These are phyloP conservation scores for Pangasius mekongensis DNA, from an alignment of 2,797 vertebrate species.

Conservation along the genomic window DNA sequence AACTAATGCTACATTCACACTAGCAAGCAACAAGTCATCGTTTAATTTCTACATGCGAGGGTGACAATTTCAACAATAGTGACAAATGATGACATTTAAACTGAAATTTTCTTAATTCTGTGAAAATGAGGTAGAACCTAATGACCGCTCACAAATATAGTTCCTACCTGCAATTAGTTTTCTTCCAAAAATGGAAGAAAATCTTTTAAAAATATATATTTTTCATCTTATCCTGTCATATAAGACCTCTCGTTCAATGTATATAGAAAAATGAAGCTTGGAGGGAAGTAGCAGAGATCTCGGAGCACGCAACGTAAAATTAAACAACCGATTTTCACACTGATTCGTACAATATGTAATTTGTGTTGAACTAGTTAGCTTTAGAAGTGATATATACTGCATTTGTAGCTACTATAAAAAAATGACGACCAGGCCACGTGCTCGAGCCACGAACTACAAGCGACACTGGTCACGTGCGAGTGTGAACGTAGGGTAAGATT, in stretches of 20 bases:
- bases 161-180: background rate
- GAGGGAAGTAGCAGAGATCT: background rate
- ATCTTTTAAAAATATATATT: too few species aligned
- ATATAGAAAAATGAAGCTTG: background rate
- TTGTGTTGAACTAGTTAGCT: background rate
- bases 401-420: background rate
- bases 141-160: background rate
- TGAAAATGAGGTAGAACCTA: background rate
- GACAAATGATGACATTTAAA: background rate
- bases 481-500: background rate
- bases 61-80: background rate
- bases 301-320: background rate
- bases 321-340: background rate
- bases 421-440: background rate
- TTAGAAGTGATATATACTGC: background rate
- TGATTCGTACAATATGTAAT: background rate
- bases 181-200: background rate
- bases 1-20: background rate
- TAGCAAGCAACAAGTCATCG: background rate
- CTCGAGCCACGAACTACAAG: background rate
- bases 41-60: background rate
- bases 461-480: background rate
- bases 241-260: background rate
- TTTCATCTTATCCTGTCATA: background rate
- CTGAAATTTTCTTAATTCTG: background rate